Evolutionary conservation across 2,888 invertebrate species (phyloP), one percentile per base, ranked within the genome.

Genomic region (Parthenolecanium corni): DNA sequence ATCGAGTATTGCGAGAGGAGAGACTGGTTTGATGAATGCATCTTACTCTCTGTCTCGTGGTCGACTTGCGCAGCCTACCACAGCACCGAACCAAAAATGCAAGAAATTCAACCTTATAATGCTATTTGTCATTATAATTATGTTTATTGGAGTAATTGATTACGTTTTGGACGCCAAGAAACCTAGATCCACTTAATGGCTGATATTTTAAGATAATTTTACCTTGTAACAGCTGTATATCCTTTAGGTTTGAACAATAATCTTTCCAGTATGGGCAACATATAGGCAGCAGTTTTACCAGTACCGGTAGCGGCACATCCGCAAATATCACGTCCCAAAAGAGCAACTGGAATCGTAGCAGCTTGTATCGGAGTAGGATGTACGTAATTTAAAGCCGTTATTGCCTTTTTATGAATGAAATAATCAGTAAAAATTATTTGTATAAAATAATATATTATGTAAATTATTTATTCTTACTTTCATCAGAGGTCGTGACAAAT

Each of bases 231-330:
- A 31, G 77, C 79, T 6, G 70, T 70, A 69, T 74, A 83, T 31
- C 83, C 81, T 38, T 82, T 78, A 0, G 94, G 87, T 68, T 89
- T 84, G 74, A 89, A 96, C 12, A 97, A 74, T 65, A 98, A 78
- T 66, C 97, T 80, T 76, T 98, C 98, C 58, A 98, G 72, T 1
- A 95, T 93, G 0, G 98, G 98, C 68, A 98, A 76, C 91, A 98
- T 96, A 74, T 96, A 98, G 0, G 98, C 97, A 0, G 94, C 95
- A 0, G 98, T 98, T 79, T 99, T 98, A 61, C 97, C 96, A 6
- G 90, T 87, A 57, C 98, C 98, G 0, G 97, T 98, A 0, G 96
- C 95, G 25, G 98, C 97, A 78, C 97, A 98, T 11, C 95, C 98
- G 76, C 96, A 97, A 68, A 98, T 84, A 74, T 98, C 98, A 69